Conservation (phyloP, 2,113 vertebrate species). For the Cheilinus undulatus region DNA sequence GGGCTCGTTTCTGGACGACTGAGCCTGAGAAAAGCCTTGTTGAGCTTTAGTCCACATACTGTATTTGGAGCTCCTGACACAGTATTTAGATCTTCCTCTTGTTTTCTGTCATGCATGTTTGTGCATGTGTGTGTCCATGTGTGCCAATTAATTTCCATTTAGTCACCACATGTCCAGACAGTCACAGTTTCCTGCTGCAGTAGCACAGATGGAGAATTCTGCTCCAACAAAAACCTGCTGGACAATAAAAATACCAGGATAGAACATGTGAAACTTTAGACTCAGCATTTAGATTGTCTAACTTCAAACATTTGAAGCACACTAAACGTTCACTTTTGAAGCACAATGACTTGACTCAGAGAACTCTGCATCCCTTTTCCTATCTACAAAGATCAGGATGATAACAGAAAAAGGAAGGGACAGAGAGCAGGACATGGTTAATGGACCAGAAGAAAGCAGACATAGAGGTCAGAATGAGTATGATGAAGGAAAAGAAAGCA, state of each 20-base stretch:
- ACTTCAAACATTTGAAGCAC: too few relatives aligned
- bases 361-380: too few relatives aligned
- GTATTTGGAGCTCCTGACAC: conserved; percentile 1
- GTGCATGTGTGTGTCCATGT: background rate
- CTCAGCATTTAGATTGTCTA: background rate
- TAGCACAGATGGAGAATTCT: background rate
- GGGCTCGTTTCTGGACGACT: background rate
- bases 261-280: background rate
- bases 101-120: conserved; percentile 15
- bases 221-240: too few relatives aligned
- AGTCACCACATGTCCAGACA: conserved; percentile 25
- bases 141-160: conserved; percentile 15
- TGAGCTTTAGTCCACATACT: background rate
- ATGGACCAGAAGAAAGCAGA: too few relatives aligned
- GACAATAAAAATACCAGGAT: background rate
- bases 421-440: too few relatives aligned
- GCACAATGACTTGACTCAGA: too few relatives aligned
- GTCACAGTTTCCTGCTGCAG: background rate
- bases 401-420: too few relatives aligned
- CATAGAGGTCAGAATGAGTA: too few relatives aligned
- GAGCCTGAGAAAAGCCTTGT: background rate
- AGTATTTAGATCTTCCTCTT: conserved; percentile 7
- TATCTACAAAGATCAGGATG: too few relatives aligned
- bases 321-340: too few relatives aligned
- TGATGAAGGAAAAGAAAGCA: too few relatives aligned